Evolutionary conservation across 2,797 vertebrate species (phyloP).

Genomic region (Carapus acus): DNA sequence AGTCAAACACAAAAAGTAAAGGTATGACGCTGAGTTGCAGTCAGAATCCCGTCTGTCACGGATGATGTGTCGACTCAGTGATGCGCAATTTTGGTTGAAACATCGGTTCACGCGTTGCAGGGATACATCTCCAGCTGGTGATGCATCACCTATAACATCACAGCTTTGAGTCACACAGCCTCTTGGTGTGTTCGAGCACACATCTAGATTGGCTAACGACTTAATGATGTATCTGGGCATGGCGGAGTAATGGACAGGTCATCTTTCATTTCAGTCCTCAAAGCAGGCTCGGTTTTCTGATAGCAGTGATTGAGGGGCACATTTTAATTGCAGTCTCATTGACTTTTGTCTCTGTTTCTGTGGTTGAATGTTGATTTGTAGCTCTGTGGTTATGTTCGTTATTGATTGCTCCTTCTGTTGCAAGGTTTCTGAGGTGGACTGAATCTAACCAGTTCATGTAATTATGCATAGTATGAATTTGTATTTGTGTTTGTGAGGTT

Average conservation of each 20-base stretch:
- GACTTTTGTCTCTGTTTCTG: neutral
- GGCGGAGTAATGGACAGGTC: no score
- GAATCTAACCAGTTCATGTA: neutral
- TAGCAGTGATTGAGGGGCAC: neutral
- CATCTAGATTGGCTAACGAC: no score
- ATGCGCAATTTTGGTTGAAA: constrained; percentile 21
- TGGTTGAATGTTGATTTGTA: constrained; percentile 7
- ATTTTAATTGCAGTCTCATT: constrained; percentile 4
- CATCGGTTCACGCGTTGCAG: neutral
- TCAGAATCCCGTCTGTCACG: constrained; percentile 48
- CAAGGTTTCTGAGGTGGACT: constrained; percentile 21
- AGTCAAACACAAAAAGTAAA: constrained; percentile 43
- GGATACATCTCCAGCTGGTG: no score
- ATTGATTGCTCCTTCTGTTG: constrained; percentile 25
- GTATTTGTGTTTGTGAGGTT: no score
- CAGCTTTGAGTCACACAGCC: no score
- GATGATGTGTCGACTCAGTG: constrained; percentile 34
- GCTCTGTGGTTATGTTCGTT: constrained; percentile 23
- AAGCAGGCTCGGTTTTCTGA: neutral
- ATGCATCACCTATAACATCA: no score
- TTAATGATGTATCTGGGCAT: no score
- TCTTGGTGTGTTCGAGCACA: no score
- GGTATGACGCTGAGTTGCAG: constrained; percentile 47
- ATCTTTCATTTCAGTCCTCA: no score
- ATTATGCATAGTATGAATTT: constrained; percentile 30